Conservation (phyloP, 2,113 vertebrate genomes). For the Pelecanus crispus region DNA sequence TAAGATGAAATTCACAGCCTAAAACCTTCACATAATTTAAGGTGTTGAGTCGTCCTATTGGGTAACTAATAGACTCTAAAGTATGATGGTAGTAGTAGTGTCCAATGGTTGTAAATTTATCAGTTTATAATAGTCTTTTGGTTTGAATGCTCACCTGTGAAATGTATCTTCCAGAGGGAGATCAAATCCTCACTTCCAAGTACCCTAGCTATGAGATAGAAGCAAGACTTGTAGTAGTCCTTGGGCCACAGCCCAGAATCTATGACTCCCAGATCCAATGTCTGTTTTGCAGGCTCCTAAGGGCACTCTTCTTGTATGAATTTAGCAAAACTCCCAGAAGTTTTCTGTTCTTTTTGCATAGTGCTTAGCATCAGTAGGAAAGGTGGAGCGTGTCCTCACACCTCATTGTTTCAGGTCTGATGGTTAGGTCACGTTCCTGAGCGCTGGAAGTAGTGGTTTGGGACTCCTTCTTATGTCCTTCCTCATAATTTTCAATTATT, state of each 20-base stretch:
- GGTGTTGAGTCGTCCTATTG: not conserved
- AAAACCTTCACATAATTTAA: not conserved
- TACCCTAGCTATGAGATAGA: not conserved
- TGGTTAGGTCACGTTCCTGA: not conserved
- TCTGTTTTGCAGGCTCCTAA: not conserved
- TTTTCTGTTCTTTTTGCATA: not conserved
- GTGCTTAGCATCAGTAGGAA: not conserved
- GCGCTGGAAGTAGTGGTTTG: not conserved
- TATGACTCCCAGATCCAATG: not conserved
- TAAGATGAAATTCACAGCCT: not conserved
- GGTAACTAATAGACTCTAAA: not conserved
- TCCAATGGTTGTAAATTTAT: not conserved
- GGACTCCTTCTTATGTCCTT: not conserved
- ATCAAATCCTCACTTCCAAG: not conserved
- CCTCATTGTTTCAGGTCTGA: not conserved
- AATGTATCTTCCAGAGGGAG: not conserved
- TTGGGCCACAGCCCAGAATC: not conserved
- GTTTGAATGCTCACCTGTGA: not conserved
- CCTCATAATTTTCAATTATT: not conserved
- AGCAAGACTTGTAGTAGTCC: not conserved
- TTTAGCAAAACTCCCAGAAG: not conserved
- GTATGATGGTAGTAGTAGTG: not conserved
- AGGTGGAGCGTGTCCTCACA: not conserved
- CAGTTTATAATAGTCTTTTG: not conserved
- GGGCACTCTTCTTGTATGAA: accelerated